Base-by-base conservation (phyloP, 2,113 vertebrate species). In the Grammomys dolichurus region DNA sequence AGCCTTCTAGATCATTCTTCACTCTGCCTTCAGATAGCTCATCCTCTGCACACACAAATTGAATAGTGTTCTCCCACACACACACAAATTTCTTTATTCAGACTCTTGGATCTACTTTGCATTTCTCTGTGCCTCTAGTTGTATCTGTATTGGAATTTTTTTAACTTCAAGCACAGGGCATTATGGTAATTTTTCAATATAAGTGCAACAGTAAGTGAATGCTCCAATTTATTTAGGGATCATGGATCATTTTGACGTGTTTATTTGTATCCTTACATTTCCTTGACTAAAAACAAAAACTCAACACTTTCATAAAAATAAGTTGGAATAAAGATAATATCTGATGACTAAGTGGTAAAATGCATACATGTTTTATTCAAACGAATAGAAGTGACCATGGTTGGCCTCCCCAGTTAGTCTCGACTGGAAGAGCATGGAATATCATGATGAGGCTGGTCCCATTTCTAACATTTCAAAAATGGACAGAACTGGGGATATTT, bases 251-350 rank as follows among this genome's bases (percentile, higher is more conserved):
- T 85, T 80, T 7, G 28, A 48, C 69, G 14, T 81, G 8, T 43
- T 75, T 36, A 40, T 36, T 60, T 65, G 0, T 40, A 22, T 5
- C 33, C 51, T 69, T 4, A 70, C 1, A 36, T 20, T 51, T 67
- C 51, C 51, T 46, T 70, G 24, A n/a, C 33, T 65, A 31, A 85
- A 85, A 77, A 65, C n/a, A 31, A 56, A 93, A 84, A 43, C 0
- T 5, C 36, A 26, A 17, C 31, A 13, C 1, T 46, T 43, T 17
- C 2, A 3, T n/a, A 63, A 3, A 0, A 19, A 24, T 5, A 54
- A 1, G 19, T 72, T 63, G 72, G 26, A 20, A 56, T 48, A 56
- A 72, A 31, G 31, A 16, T 6, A 26, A 11, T 60, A 16, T 56
- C 9, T 9, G 48, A 51, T 84, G 28, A 13, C 2, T 78, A 56